phyloP scores from a whole-genome alignment of 1,140 invertebrate species.

The Trachelipus rathkii region DNA sequence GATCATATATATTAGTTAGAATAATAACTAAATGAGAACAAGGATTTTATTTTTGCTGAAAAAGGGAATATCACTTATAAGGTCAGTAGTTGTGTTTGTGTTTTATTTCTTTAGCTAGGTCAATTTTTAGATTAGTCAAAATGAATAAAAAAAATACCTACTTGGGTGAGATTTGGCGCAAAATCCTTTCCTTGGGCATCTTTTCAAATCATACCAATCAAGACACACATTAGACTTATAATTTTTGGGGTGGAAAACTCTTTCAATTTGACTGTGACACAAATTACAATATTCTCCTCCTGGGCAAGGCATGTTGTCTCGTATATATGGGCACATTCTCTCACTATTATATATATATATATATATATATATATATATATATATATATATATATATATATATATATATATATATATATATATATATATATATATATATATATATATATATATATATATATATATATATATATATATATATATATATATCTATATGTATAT shows the following conservation, averaged over 20 bases:
- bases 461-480: neutral
- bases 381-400: constrained; percentile 8
- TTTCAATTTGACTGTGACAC: constrained; percentile 1
- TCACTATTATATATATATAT: neutral
- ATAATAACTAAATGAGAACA: too few species aligned
- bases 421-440: constrained; percentile 18
- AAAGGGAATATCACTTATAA: too few species aligned
- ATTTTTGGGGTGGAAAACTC: neutral
- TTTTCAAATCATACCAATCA: neutral
- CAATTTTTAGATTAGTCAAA: too few species aligned
- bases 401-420: neutral
- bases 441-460: constrained; percentile 27
- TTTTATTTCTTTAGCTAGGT: too few species aligned
- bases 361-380: neutral
- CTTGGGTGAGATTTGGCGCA: constrained; percentile 1
- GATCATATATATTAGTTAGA: too few species aligned
- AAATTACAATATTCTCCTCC: neutral
- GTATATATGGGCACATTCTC: neutral
- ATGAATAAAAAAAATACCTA: neutral
- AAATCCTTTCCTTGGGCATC: neutral
- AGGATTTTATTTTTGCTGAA: too few species aligned
- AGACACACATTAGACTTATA: constrained; percentile 1
- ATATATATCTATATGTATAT: too few species aligned
- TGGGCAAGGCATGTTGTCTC: neutral
- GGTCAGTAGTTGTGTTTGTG: too few species aligned